Percentiles rank a stretch among this genome's conserved stretches.
Evolutionary conservation across 2,113 vertebrate genomes (phyloP).

Genomic region (Orientallactaga bullata): DNA sequence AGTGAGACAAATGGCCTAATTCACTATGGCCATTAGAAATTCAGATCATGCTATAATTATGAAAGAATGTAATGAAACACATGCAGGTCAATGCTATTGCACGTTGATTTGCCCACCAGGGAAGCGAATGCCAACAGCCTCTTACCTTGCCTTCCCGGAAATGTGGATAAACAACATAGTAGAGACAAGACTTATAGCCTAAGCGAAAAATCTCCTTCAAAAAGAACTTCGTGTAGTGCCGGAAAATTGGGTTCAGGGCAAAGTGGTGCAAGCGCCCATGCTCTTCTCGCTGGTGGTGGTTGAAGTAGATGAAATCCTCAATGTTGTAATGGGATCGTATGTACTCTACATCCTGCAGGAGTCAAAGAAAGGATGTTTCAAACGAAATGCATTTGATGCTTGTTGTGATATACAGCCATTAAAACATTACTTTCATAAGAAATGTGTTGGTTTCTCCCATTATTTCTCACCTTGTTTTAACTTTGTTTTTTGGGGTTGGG

Average conservation of each 20-base stretch:
- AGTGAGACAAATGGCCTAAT: slow-evolving; percentile 27
- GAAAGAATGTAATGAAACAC: not conserved
- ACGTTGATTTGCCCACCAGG: accelerated
- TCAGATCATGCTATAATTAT: not conserved
- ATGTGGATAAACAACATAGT: slow-evolving; percentile 89
- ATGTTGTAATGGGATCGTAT: slow-evolving; percentile 93
- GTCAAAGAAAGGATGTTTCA: not conserved
- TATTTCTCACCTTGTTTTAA: not conserved
- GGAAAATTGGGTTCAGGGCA: slow-evolving; percentile 89
- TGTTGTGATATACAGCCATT: not conserved
- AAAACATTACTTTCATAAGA: not conserved
- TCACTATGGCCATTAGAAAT: not conserved
- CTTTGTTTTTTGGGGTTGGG: not conserved
- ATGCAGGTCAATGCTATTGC: not conserved
- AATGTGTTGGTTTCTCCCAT: not conserved
- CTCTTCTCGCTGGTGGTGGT: slow-evolving; percentile 90
- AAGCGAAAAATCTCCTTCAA: slow-evolving; percentile 94
- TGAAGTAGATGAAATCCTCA: slow-evolving; percentile 95
- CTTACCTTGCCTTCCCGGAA: slow-evolving; percentile 87
- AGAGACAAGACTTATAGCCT: slow-evolving; percentile 92
- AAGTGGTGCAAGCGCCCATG: slow-evolving; percentile 93
- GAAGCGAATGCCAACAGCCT: not conserved
- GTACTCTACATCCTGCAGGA: slow-evolving; percentile 92
- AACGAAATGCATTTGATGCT: not conserved
- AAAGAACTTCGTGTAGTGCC: slow-evolving; percentile 89